Percentiles rank a stretch among this genome's conserved stretches.
phyloP scores from a whole-genome alignment of 2,888 invertebrate species.

The Myopa tessellatipennis region DNA sequence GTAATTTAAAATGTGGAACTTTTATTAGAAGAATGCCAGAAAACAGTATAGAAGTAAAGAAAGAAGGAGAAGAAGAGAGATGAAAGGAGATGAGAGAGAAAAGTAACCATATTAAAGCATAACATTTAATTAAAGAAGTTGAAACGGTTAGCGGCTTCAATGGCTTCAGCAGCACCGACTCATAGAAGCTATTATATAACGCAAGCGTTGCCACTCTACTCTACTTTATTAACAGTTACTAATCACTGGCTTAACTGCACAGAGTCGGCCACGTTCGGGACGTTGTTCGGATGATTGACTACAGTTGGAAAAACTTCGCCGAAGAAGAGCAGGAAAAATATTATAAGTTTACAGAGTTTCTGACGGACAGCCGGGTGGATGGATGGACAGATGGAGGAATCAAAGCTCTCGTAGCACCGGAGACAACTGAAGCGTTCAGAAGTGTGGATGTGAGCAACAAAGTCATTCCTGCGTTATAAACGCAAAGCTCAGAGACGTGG shows the following conservation, averaged over 20 bases:
- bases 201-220: constrained; percentile 7
- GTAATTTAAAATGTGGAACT: background rate
- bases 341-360: background rate
- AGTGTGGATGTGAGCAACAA: no score
- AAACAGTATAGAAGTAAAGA: background rate
- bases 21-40: background rate
- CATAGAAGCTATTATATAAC: background rate
- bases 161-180: background rate
- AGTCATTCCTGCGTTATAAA: no score
- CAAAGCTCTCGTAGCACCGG: no score
- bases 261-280: background rate
- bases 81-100: background rate
- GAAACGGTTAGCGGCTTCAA: background rate
- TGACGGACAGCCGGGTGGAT: background rate
- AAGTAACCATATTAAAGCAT: background rate
- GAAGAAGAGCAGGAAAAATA: background rate
- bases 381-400: background rate
- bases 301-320: constrained; percentile 1
- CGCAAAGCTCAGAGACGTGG: no score
- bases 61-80: background rate
- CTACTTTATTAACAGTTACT: constrained; percentile 22
- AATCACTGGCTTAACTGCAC: constrained; percentile 16
- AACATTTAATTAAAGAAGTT: background rate
- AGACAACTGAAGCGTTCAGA: no score
- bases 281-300: background rate